These are phyloP conservation scores for Semnopithecus entellus DNA, from an alignment of 2,113 vertebrate genomes.

Conservation along the genomic window DNA sequence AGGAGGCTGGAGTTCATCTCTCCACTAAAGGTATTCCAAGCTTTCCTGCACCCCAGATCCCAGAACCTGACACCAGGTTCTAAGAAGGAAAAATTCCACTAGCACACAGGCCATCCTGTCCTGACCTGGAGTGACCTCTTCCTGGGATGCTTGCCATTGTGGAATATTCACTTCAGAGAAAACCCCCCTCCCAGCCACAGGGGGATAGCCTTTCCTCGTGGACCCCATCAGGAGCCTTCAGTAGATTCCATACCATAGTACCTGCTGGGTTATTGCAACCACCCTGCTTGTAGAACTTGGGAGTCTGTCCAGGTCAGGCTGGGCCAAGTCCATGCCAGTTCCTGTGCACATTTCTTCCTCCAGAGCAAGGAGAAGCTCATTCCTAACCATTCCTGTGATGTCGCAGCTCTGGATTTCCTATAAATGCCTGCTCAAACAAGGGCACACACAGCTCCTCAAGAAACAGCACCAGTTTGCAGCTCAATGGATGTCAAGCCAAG, in stretches of 20 bases:
- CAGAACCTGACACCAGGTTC: not conserved
- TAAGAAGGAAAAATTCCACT: not conserved
- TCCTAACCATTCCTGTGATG: not conserved
- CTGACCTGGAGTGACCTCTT: not conserved
- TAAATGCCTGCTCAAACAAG: not conserved
- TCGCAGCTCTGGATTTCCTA: not conserved
- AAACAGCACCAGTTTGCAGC: not conserved
- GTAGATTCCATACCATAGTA: not conserved
- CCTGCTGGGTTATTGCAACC: not conserved
- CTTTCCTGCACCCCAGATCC: not conserved
- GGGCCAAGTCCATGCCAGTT: not conserved
- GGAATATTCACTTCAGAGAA: not conserved
- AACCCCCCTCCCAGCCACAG: too few relatives aligned
- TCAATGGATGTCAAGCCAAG: too few relatives aligned
- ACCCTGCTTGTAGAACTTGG: not conserved
- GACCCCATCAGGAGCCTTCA: not conserved
- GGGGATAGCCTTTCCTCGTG: not conserved
- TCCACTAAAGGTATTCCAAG: not conserved
- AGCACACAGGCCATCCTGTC: not conserved
- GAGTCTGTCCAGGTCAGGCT: not conserved
- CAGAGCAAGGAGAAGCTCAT: not conserved
- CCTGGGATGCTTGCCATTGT: not conserved
- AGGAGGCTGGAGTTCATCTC: not conserved
- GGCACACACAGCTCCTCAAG: not conserved
- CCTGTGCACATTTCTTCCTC: not conserved